Percentiles rank a stretch among this genome's conserved stretches.
These are phyloP conservation scores for Ursus arctos DNA, from an alignment of 2,113 vertebrate genomes.

Conservation along the genomic window DNA sequence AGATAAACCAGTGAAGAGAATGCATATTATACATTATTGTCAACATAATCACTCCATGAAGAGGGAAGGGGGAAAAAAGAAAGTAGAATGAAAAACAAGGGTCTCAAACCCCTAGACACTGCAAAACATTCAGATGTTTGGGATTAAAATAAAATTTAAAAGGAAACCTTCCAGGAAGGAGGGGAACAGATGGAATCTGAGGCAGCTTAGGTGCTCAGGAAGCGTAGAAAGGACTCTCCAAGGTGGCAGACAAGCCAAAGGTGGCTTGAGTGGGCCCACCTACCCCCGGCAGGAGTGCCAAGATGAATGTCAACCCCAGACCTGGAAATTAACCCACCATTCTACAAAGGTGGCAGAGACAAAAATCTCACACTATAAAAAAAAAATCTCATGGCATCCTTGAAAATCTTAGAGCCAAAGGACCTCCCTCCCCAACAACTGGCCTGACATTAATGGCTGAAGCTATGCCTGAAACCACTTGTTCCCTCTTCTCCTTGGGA, in stretches of 20 bases:
- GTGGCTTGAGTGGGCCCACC: not conserved
- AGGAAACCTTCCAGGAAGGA: slow-evolving; percentile 64
- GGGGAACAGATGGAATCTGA: slow-evolving; percentile 69
- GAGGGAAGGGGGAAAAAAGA: not conserved
- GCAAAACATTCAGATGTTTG: slow-evolving; percentile 76
- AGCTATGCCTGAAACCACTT: slow-evolving; percentile 68
- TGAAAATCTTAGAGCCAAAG: not conserved
- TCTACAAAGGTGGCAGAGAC: not conserved
- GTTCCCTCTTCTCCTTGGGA: slow-evolving; percentile 65
- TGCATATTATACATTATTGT: slow-evolving; percentile 71
- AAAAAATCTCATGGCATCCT: not conserved
- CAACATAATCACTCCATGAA: slow-evolving; percentile 82
- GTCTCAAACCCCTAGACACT: slow-evolving; percentile 64
- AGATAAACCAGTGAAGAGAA: slow-evolving; percentile 81
- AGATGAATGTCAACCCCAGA: not conserved
- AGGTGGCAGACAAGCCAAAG: not conserved
- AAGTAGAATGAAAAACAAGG: slow-evolving; percentile 59
- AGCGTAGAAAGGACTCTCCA: not conserved
- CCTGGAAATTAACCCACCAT: not conserved
- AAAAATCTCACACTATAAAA: not conserved
- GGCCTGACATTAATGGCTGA: not conserved
- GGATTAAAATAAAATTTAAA: slow-evolving; percentile 71
- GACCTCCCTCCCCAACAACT: not conserved
- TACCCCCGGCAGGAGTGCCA: not conserved
- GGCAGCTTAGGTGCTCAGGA: slow-evolving; percentile 4